Evolutionary conservation across 2,888 invertebrate species (phyloP).

Genomic region (Unio pictorum): DNA sequence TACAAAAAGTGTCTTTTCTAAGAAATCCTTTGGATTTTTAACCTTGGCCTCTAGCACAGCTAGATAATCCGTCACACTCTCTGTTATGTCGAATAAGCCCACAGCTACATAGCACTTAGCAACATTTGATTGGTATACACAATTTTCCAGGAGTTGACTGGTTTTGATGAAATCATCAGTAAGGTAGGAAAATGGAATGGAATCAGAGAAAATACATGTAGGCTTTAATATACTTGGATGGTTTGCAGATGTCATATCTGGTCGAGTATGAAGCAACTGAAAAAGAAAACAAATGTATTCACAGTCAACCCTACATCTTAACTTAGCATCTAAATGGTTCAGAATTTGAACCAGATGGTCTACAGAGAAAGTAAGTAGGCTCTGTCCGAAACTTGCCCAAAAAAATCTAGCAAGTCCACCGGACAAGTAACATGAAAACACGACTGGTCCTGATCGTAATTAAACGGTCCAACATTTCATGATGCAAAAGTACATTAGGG

Average conservation of each 20-base stretch:
- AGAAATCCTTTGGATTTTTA: constrained; percentile 44
- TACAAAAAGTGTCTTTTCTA: constrained; percentile 48
- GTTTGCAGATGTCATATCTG: constrained; percentile 50
- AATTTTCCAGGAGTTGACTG: constrained; percentile 56
- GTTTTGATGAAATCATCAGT: constrained; percentile 62
- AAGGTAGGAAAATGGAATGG: constrained; percentile 58
- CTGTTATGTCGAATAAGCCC: constrained; percentile 56
- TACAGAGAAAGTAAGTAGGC: too few species aligned
- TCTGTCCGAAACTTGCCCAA: too few species aligned
- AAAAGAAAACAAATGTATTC: constrained; percentile 11
- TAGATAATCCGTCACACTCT: constrained; percentile 52
- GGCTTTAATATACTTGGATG: constrained; percentile 58
- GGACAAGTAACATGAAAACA: too few species aligned
- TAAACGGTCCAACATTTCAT: too few species aligned
- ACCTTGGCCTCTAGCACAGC: constrained; percentile 41
- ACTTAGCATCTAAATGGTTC: too few species aligned
- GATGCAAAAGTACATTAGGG: too few species aligned
- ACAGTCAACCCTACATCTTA: background rate
- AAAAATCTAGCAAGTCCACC: too few species aligned
- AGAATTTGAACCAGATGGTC: too few species aligned
- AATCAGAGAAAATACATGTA: constrained; percentile 57
- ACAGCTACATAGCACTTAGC: constrained; percentile 58
- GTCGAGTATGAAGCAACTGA: constrained; percentile 59
- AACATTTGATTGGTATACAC: constrained; percentile 48
- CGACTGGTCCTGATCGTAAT: too few species aligned